Base-by-base conservation (phyloP, 2,797 vertebrate genomes). In the Enteromius treurensis region DNA sequence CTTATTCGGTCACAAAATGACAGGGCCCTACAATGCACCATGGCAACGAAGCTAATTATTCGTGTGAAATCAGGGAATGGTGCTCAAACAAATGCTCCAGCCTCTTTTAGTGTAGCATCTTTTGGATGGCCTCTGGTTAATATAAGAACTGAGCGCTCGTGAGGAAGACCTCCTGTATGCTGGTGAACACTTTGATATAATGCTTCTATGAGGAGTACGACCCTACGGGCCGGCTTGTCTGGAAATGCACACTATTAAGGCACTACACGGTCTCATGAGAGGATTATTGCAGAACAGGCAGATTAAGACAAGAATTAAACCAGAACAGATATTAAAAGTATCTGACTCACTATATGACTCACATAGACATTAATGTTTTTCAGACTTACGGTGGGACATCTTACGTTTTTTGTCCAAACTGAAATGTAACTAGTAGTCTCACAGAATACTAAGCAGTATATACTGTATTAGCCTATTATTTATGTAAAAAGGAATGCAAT, bases 11-110 rank as follows among this genome's bases (percentile, higher is more conserved):
- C 85, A 86, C 82, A 85, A 75, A 90, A 86, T 47, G 68, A 85
- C 73, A 15, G 49, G 65, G 86, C 83, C 81, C 83, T 81, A 67
- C 82, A 73, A 84, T 71, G 75, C 40, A n/a, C 86, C 87, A 84
- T 85, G 88, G 86, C 68, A 88, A 87, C 87, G 0, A 11, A 62
- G 86, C 73, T 90, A 90, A 90, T 91, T 91, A 88, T 77, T 81
- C 53, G 47, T 34, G n/a, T 71, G 67, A 86, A 88, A 89, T 85
- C 62, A 77, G 84, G 60, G 77, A 60, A 62, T 4, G 79, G 78
- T 80, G 82, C 85, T 88, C 53, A 65, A 88, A 84, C 75, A 79
- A 88, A 83, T 29, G 84, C 81, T 82, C 53, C 10, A 84, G 45
- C 45, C 45, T 64, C 26, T 81, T 87, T 53, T 68, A 82, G 83